These are phyloP conservation scores for Penelope pileata DNA, from an alignment of 2,113 vertebrate genomes.

Conservation along the genomic window DNA sequence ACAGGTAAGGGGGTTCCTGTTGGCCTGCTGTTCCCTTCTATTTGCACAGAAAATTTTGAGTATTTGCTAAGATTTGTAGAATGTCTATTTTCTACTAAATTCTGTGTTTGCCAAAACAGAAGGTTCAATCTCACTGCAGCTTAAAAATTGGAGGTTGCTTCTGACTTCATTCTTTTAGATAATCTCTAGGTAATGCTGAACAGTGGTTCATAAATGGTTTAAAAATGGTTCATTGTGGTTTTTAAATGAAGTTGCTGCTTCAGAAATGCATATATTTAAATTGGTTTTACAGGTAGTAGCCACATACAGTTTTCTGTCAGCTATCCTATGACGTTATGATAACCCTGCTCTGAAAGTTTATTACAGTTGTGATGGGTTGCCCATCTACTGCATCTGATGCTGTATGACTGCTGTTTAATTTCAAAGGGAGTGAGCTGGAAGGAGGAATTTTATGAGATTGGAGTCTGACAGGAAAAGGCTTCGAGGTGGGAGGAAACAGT, in stretches of 20 bases:
- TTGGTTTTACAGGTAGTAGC: background rate
- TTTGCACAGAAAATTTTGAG: background rate
- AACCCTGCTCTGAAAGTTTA: background rate
- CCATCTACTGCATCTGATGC: background rate
- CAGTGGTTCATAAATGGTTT: background rate
- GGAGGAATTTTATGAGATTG: background rate
- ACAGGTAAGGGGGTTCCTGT: conserved; percentile 85
- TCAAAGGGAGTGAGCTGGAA: background rate
- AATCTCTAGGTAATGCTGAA: background rate
- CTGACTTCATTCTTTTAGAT: background rate
- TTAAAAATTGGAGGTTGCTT: background rate
- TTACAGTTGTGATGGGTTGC: background rate
- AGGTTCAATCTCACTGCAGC: background rate
- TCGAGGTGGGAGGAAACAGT: background rate
- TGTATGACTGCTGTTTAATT: background rate
- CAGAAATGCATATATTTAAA: background rate
- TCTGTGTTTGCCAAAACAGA: background rate
- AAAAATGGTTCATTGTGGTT: background rate
- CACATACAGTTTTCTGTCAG: background rate
- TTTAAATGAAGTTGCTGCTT: background rate
- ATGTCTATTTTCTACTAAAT: background rate
- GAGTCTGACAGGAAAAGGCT: background rate
- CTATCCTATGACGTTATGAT: background rate
- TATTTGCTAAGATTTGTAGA: background rate
- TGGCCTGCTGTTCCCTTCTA: background rate